A percentile compares a stretch with the other conserved stretches of the same genome.
Evolutionary conservation across 2,888 invertebrate species (phyloP).

Genomic region (Synanthedon andrenaeformis): DNA sequence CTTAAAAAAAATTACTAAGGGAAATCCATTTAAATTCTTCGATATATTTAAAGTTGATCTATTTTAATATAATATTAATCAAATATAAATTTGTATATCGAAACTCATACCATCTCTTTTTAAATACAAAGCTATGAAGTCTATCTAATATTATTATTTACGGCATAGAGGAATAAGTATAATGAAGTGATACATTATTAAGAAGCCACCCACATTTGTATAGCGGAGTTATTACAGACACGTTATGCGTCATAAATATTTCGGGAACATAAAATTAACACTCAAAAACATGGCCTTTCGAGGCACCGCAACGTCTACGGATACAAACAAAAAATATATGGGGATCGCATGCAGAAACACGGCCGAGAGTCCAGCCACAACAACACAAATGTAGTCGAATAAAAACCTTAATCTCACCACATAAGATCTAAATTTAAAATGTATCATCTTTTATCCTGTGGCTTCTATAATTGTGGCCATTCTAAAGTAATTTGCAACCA

Average conservation of each 20-base stretch:
- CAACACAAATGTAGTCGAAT: conserved; percentile 6
- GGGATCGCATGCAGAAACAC: conserved; percentile 59
- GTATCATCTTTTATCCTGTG: conserved; percentile 11
- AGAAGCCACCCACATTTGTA: conserved; percentile 67
- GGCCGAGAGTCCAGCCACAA: conserved; percentile 27
- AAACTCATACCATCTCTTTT: no score
- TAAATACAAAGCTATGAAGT: no score
- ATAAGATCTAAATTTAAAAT: conserved; percentile 18
- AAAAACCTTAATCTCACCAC: conserved; percentile 3
- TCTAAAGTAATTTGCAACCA: conserved; percentile 33
- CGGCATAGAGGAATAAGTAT: conserved; percentile 14
- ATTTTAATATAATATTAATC: no score
- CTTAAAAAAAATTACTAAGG: no score
- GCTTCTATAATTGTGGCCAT: conserved; percentile 22
- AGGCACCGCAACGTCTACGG: conserved; percentile 67
- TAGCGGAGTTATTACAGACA: conserved; percentile 58
- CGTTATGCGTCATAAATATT: conserved; percentile 70
- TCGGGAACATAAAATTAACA: conserved; percentile 70
- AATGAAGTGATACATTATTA: conserved; percentile 62
- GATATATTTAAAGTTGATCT: no score
- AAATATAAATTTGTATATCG: no score
- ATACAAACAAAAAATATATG: conserved; percentile 50
- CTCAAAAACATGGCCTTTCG: conserved; percentile 64
- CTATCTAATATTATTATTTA: no score
- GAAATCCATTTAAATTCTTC: no score